Evolutionary conservation across 2,888 invertebrate genomes (phyloP).

Genomic region (Lasioglossum pauxillum): DNA sequence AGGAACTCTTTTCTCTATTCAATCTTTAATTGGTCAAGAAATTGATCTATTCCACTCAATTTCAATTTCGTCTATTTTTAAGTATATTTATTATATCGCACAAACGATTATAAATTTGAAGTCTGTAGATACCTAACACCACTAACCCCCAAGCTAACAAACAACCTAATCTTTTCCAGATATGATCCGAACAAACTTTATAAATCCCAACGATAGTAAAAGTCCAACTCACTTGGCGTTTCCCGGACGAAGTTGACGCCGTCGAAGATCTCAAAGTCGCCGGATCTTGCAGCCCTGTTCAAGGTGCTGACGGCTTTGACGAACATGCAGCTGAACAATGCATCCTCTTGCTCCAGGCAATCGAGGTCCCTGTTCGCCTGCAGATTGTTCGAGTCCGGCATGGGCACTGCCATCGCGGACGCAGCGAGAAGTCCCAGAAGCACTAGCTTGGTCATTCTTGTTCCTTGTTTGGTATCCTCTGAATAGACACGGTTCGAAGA

Average conservation of each 20-base stretch:
- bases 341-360: constrained; percentile 83
- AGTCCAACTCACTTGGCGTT: constrained; percentile 77
- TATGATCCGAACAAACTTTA: neutral
- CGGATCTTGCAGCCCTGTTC: constrained; percentile 86
- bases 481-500: constrained; percentile 5
- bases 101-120: neutral
- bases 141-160: neutral
- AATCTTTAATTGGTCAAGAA: neutral
- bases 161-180: neutral
- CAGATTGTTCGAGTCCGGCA: constrained; percentile 56
- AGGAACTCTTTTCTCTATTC: neutral
- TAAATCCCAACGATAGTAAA: neutral
- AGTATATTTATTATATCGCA: neutral
- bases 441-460: constrained; percentile 84
- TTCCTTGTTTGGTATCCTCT: constrained; percentile 1
- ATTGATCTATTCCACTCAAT: no score
- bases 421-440: constrained; percentile 79
- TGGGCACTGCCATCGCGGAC: constrained; percentile 81
- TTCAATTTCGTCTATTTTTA: no score
- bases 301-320: constrained; percentile 86
- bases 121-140: neutral
- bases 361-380: constrained; percentile 68
- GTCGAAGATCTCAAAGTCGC: constrained; percentile 86
- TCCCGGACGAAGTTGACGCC: constrained; percentile 86
- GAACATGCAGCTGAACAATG: constrained; percentile 86